Conservation (phyloP, 2,797 vertebrate genomes). For the Artibeus lituratus region DNA sequence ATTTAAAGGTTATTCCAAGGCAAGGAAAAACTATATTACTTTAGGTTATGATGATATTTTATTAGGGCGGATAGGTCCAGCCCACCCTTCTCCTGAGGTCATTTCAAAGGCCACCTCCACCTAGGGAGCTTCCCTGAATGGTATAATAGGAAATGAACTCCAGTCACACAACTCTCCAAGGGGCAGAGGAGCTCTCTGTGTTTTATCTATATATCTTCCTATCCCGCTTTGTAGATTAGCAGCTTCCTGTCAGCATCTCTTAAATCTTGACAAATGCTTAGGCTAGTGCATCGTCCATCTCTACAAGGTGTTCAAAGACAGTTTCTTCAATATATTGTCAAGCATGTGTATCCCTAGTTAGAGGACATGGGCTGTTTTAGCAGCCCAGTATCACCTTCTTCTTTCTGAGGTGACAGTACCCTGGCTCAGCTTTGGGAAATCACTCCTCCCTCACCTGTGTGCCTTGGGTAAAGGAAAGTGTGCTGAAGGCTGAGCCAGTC, state of each 20-base stretch:
- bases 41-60: neutral
- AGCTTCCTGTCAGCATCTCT: neutral
- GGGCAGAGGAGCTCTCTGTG: neutral
- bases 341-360: neutral
- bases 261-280: neutral
- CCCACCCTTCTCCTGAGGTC: neutral
- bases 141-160: neutral
- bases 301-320: neutral
- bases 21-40: neutral
- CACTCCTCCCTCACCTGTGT: neutral
- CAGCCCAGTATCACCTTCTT: neutral
- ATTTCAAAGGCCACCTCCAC: neutral
- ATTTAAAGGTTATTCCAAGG: conserved; percentile 48
- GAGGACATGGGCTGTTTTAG: neutral
- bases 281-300: neutral
- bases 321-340: neutral
- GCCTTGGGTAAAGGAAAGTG: neutral
- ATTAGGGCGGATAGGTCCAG: neutral
- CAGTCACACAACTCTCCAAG: neutral
- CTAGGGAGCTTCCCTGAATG: neutral
- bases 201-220: neutral
- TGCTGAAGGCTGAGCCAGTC: neutral
- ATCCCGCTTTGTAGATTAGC: neutral
- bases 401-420: neutral
- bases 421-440: neutral